A percentile compares a stretch with the other conserved stretches of the same genome.
Evolutionary conservation across 2,888 invertebrate genomes (phyloP).

Genomic region (Eustalomyia histrio): DNA sequence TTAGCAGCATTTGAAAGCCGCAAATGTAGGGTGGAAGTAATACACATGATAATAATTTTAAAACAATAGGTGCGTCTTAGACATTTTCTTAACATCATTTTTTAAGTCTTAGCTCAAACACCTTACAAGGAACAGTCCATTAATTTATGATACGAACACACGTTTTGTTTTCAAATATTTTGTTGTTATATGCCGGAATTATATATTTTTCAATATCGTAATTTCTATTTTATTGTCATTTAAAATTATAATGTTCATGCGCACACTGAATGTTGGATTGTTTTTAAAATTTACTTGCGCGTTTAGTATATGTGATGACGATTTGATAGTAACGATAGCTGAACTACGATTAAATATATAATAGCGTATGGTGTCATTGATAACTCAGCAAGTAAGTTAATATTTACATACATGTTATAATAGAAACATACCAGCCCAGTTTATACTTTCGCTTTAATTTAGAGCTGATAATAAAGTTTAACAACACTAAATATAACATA

Average conservation of each 20-base stretch:
- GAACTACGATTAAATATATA: slow-evolving; percentile 63
- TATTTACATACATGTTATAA: slow-evolving; percentile 38
- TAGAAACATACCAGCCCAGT: slow-evolving; percentile 51
- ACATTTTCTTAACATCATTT: slow-evolving; percentile 41
- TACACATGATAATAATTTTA: slow-evolving; percentile 45
- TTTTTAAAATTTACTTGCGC: slow-evolving; percentile 13
- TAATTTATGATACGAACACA: slow-evolving; percentile 11
- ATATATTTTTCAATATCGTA: slow-evolving; percentile 35
- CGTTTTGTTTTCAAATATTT: slow-evolving; percentile 34
- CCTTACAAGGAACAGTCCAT: slow-evolving; percentile 17
- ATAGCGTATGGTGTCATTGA: slow-evolving; percentile 43
- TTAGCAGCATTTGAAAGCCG: slow-evolving; percentile 47
- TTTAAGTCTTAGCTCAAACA: not conserved
- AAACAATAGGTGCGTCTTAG: slow-evolving; percentile 44
- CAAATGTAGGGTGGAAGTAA: slow-evolving; percentile 44
- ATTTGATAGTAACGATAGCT: slow-evolving; percentile 56
- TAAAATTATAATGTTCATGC: slow-evolving; percentile 13
- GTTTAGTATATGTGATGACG: slow-evolving; percentile 14
- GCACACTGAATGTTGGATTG: slow-evolving; percentile 3
- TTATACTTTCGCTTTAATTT: slow-evolving; percentile 57
- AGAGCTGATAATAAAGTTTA: slow-evolving; percentile 38
- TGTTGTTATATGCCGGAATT: slow-evolving; percentile 26
- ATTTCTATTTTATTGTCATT: slow-evolving; percentile 10
- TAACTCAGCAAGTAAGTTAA: slow-evolving; percentile 43
- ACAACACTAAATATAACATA: slow-evolving; percentile 11